Evolutionary conservation across 2,113 vertebrate genomes (phyloP).

Genomic region (Columbina picui): DNA sequence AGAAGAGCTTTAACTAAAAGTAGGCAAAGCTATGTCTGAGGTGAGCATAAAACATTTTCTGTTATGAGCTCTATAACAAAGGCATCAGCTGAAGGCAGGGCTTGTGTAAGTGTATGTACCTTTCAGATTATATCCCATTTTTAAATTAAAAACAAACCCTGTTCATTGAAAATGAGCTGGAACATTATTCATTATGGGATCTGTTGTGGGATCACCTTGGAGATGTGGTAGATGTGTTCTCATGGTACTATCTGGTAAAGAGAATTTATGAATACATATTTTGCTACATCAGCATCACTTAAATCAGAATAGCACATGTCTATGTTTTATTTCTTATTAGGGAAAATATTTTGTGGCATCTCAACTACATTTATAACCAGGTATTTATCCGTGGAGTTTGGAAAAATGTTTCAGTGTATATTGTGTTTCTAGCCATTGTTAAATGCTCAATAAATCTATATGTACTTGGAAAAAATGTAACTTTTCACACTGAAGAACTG

Average conservation of each 20-base stretch:
- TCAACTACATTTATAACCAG: background rate
- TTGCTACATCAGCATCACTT: background rate
- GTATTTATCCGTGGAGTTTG: background rate
- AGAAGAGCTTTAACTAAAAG: background rate
- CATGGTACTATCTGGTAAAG: background rate
- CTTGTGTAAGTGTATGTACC: background rate
- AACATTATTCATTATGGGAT: background rate
- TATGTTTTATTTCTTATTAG: background rate
- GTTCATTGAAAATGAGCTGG: background rate
- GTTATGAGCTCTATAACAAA: background rate
- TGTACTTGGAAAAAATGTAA: background rate
- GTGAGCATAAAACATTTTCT: background rate
- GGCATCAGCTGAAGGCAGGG: background rate
- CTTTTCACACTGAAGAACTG: background rate
- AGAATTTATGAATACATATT: background rate
- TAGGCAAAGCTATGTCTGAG: background rate
- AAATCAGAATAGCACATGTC: background rate
- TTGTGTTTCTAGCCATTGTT: background rate
- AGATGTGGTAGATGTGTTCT: background rate
- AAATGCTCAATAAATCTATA: background rate
- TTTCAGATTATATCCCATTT: background rate
- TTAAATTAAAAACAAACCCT: background rate
- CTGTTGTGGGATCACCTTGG: background rate
- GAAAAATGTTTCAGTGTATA: background rate
- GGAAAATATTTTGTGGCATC: background rate